These are phyloP conservation scores for Nemurella pictetii DNA, from an alignment of 2,888 invertebrate species.

Conservation along the genomic window DNA sequence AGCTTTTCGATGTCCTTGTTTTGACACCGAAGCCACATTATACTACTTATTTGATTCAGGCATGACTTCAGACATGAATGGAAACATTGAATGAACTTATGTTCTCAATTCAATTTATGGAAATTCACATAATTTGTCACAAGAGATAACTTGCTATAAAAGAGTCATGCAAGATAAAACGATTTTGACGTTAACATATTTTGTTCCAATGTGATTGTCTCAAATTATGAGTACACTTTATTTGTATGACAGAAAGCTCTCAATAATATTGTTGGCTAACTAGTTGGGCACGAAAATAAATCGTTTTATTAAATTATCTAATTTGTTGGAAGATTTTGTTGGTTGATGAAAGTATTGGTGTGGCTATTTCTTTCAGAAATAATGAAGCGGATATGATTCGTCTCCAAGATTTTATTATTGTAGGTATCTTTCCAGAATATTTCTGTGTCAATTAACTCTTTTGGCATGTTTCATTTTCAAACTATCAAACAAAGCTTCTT, in stretches of 20 bases:
- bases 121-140: neutral
- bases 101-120: neutral
- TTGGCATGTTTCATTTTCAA: neutral
- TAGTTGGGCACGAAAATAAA: neutral
- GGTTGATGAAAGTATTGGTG: too few relatives aligned
- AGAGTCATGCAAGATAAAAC: neutral
- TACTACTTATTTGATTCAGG: too few relatives aligned
- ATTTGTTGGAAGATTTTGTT: neutral
- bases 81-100: too few relatives aligned
- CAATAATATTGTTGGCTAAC: neutral
- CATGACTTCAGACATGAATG: too few relatives aligned
- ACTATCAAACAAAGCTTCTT: slow-evolving; percentile 42
- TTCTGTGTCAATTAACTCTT: too few relatives aligned
- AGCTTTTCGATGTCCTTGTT: too few relatives aligned
- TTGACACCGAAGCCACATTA: too few relatives aligned
- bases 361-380: too few relatives aligned
- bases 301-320: neutral
- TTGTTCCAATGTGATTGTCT: neutral
- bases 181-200: neutral
- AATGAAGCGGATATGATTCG: too few relatives aligned
- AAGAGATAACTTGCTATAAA: neutral
- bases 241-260: neutral
- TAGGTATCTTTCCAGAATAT: too few relatives aligned
- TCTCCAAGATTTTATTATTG: too few relatives aligned
- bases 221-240: neutral